Conservation (phyloP, 2,888 invertebrate species). For the Iselma pallidipennis region DNA sequence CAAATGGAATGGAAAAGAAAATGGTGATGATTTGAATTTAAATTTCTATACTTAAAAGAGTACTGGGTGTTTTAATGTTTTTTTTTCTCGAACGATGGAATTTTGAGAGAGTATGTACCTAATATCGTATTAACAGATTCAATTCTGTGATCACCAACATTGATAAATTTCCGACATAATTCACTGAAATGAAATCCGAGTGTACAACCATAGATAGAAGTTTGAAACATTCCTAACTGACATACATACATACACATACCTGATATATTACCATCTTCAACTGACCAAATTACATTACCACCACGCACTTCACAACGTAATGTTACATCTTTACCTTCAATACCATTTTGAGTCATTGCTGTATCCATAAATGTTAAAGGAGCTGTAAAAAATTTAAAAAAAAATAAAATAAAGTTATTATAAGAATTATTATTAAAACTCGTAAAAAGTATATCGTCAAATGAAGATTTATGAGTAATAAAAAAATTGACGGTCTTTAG, state of each 20-base stretch:
- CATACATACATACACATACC: slow-evolving; percentile 57
- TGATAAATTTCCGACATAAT: neutral
- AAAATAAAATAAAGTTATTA: neutral
- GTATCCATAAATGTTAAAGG: slow-evolving; percentile 63
- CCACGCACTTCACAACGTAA: slow-evolving; percentile 65
- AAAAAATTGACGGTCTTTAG: neutral
- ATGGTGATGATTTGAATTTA: neutral
- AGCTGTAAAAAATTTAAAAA: slow-evolving; percentile 50
- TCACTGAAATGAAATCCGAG: neutral
- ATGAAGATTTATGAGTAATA: neutral
- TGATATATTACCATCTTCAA: slow-evolving; percentile 65
- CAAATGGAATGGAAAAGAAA: no score
- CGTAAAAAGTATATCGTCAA: neutral
- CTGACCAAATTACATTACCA: slow-evolving; percentile 70
- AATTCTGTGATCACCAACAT: neutral
- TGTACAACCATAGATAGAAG: neutral
- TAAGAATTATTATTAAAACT: neutral
- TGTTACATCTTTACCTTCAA: slow-evolving; percentile 58
- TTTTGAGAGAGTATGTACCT: neutral
- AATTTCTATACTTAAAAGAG: no score
- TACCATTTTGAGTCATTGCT: slow-evolving; percentile 57
- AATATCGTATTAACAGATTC: neutral
- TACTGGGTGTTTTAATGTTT: no score
- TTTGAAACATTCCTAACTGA: neutral
- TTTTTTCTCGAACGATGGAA: neutral